These are phyloP conservation scores for Dynastes grantii DNA, from an alignment of 2,888 invertebrate species.

Conservation along the genomic window DNA sequence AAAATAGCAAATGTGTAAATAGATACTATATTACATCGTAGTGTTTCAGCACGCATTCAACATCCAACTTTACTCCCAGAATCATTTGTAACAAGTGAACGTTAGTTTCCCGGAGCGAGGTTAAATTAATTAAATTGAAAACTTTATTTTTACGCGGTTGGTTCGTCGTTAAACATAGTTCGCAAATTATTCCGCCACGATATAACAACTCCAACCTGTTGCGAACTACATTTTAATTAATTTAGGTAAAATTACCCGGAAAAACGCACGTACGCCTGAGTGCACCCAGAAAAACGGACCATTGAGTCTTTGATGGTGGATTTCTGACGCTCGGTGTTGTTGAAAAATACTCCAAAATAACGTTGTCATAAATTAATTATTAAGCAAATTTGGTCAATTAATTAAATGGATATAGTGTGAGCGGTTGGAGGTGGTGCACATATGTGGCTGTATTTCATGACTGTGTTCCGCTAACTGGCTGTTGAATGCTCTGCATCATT, in stretches of 20 bases:
- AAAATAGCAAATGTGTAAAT: no score
- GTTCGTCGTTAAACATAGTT: constrained; percentile 39
- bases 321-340: not conserved
- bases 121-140: constrained; percentile 35
- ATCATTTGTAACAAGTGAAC: constrained; percentile 16
- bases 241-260: constrained; percentile 41
- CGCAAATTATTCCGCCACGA: constrained; percentile 25
- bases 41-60: no score
- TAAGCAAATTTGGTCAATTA: constrained; percentile 27
- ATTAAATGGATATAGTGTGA: constrained; percentile 1
- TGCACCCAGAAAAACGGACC: not conserved
- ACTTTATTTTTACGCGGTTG: constrained; percentile 34
- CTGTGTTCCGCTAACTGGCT: no score
- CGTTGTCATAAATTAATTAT: constrained; percentile 28
- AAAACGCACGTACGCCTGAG: constrained; percentile 13
- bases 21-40: no score
- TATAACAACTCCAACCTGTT: constrained; percentile 36
- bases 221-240: constrained; percentile 46
- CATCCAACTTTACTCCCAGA: not conserved
- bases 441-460: not conserved
- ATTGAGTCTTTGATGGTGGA: constrained; percentile 1
- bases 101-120: not conserved
- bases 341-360: constrained; percentile 15
- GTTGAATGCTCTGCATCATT: no score
- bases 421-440: not conserved